These are phyloP conservation scores for Muscidifurax raptorellus DNA, from an alignment of 1,140 invertebrate species.

Conservation along the genomic window DNA sequence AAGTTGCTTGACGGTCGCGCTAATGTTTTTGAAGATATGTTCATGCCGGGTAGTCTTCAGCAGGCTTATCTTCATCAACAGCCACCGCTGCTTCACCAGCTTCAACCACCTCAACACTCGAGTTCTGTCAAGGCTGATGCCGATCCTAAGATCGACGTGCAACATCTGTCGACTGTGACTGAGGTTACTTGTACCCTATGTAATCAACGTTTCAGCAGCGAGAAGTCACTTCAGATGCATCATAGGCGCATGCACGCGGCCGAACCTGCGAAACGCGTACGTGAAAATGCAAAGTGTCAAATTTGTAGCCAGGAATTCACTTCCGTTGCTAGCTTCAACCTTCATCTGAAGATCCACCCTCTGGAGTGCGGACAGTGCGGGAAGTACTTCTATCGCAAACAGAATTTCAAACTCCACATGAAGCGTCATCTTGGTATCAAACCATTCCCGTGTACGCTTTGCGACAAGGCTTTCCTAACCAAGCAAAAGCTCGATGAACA, in stretches of 20 bases:
- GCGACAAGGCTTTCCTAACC: conserved; percentile 88
- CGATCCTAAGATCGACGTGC: conserved; percentile 66
- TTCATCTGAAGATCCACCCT: conserved; percentile 86
- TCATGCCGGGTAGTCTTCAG: conserved; percentile 66
- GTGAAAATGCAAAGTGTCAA: conserved; percentile 75
- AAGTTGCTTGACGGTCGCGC: conserved; percentile 71
- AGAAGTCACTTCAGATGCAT: conserved; percentile 76
- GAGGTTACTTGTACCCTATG: conserved; percentile 70
- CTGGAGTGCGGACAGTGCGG: conserved; percentile 87
- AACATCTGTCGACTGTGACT: conserved; percentile 59
- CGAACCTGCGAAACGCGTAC: conserved; percentile 66
- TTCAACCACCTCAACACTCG: conserved; percentile 68
- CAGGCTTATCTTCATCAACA: conserved; percentile 69
- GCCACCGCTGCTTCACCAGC: conserved; percentile 69
- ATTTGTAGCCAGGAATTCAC: conserved; percentile 79
- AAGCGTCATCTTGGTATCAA: conserved; percentile 87
- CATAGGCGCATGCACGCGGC: conserved; percentile 73
- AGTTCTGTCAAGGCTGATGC: conserved; percentile 60
- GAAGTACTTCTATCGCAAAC: conserved; percentile 84
- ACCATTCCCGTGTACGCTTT: conserved; percentile 85
- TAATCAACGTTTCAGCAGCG: conserved; percentile 68
- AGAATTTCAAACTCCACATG: conserved; percentile 85
- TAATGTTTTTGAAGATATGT: conserved; percentile 73
- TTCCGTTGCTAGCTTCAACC: conserved; percentile 79
- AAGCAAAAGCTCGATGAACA: conserved; percentile 87